Conservation (phyloP, 2,113 vertebrate species). For the Tragelaphus strepsiceros region DNA sequence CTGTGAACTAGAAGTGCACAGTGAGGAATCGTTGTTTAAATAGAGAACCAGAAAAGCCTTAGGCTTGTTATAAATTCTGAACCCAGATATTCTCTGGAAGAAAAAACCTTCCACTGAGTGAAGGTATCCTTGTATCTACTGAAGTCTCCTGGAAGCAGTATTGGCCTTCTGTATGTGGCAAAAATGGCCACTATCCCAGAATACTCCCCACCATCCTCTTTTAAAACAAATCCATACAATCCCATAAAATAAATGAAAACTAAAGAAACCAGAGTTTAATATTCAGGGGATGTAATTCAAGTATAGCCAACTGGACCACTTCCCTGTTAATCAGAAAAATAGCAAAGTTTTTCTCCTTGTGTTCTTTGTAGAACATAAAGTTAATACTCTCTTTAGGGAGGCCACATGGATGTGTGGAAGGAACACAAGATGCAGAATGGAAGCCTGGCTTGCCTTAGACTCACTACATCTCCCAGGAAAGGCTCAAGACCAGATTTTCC, state of each 20-base stretch:
- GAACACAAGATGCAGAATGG: not conserved
- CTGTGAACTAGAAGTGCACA: accelerated
- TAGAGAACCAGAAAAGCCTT: not conserved
- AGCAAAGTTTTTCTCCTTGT: not conserved
- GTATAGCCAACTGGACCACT: conserved; percentile 39
- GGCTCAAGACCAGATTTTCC: not conserved
- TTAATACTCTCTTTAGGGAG: not conserved
- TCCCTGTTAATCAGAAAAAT: conserved; percentile 45
- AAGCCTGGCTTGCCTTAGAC: not conserved
- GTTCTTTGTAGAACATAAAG: conserved; percentile 24
- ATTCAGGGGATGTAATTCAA: conserved; percentile 24
- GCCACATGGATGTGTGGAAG: not conserved
- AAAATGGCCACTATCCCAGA: not conserved
- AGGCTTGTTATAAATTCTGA: not conserved
- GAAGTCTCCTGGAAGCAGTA: not conserved
- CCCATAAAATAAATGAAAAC: conserved; percentile 52
- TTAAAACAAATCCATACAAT: conserved; percentile 5
- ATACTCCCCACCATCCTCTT: not conserved
- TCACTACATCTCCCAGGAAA: not conserved
- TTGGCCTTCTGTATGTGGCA: not conserved
- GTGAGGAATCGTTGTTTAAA: not conserved
- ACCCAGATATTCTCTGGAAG: not conserved
- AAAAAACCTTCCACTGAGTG: not conserved
- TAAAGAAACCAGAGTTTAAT: conserved; percentile 34
- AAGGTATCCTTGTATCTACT: not conserved